Conservation (phyloP, 2,888 invertebrate genomes). For the Zeuzera pyrina region DNA sequence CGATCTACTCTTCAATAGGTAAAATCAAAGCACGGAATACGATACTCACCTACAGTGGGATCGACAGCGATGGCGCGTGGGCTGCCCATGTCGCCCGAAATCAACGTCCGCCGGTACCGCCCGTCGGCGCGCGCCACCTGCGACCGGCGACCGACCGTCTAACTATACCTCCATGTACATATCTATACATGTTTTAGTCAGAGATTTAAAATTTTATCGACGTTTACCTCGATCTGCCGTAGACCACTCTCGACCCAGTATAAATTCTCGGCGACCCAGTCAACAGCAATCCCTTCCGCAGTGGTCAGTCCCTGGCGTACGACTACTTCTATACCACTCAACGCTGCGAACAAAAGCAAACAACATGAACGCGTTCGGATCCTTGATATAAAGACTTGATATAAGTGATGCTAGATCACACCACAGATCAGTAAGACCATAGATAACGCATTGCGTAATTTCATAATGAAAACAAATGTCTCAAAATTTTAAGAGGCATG, state of each 20-base stretch:
- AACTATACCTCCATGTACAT: background rate
- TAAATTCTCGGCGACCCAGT: conserved; percentile 89
- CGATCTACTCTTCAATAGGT: too few relatives aligned
- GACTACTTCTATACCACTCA: conserved; percentile 85
- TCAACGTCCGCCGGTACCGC: conserved; percentile 81
- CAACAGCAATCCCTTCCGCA: conserved; percentile 91
- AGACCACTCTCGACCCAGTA: conserved; percentile 92
- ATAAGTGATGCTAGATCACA: too few relatives aligned
- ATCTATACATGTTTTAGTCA: background rate
- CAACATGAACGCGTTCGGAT: too few relatives aligned
- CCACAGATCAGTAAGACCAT: too few relatives aligned
- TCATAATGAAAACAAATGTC: too few relatives aligned
- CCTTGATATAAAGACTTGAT: too few relatives aligned
- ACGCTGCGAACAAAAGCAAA: too few relatives aligned
- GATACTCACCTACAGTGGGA: conserved; percentile 77
- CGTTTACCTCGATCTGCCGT: conserved; percentile 84
- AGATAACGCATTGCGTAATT: too few relatives aligned
- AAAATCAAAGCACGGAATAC: background rate
- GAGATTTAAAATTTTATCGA: background rate
- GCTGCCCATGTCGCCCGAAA: conserved; percentile 87
- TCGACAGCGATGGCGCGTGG: conserved; percentile 88
- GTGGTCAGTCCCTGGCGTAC: conserved; percentile 88
- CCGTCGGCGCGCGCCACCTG: conserved; percentile 70
- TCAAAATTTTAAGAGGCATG: too few relatives aligned
- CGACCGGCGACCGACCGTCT: background rate